Evolutionary conservation across 2,888 invertebrate species (phyloP), one percentile per base, ranked within the genome.

Genomic region (Caenorhabditis sp.): DNA sequence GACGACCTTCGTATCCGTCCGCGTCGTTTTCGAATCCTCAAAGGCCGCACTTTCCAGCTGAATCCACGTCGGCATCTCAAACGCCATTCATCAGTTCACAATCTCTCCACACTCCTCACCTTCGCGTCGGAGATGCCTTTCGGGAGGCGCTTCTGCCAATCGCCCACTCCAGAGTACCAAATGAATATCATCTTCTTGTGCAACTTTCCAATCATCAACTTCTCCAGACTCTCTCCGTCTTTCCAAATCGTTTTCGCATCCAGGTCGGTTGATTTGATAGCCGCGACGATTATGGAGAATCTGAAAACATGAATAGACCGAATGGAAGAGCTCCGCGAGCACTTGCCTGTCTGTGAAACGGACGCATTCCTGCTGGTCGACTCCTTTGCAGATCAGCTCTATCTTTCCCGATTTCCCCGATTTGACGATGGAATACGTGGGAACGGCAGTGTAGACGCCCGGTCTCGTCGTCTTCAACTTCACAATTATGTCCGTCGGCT

Each of bases 401-500:
- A 26, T 39, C 1, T 2, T n/a, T 15, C n/a, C 39, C 11, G 37
- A 24, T 4, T 53, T 39, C 2, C 39, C 39, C 6, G 53, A 20
- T n/a, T 20, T 20, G 35, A 53, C 22, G 1, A 26, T 37, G 5
- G 37, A 37, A 24, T 32, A 53, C n/a, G 39, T 39, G n/a, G 58
- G 41, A 17, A 11, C 1, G 24, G 15, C 45, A 30, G n/a, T 17
- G 17, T 30, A 58, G 22, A 43, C 22, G 13, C 39, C 58, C 4
- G 58, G 58, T 13, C 45, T 13, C 1, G 58, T 58, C n/a, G 45
- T 30, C 20, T 58, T 58, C 43, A 43, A 58, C 22, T 58, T 58
- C 20, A 58, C 43, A 8, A 43, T 6, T 9, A 58, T 27, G 17
- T 27, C 32, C 7, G 13, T 17, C 13, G 43, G 6, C 45, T 22